Percentiles rank a stretch among this genome's conserved stretches.
Evolutionary conservation across 1,140 invertebrate species (phyloP).

Genomic region (Leucophenga varia): DNA sequence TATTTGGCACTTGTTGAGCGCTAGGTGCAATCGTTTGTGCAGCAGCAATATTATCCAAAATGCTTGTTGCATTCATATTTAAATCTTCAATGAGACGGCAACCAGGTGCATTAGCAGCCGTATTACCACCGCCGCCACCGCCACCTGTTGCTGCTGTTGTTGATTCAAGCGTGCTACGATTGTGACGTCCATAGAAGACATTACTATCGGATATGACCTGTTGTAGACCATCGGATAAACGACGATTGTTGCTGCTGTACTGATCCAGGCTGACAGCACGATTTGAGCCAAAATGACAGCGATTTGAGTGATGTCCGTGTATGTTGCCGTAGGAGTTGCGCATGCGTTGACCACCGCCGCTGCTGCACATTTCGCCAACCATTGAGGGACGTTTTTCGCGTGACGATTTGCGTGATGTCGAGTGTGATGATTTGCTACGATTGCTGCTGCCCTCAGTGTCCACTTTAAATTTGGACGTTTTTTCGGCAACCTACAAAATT

Average conservation of each 20-base stretch:
- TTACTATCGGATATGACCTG: conserved; percentile 55
- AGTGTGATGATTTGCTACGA: conserved; percentile 49
- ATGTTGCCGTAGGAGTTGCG: conserved; percentile 56
- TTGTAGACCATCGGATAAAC: conserved; percentile 50
- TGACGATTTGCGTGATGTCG: conserved; percentile 47
- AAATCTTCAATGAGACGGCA: conserved; percentile 25
- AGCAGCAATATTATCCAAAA: background rate
- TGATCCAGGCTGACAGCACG: conserved; percentile 53
- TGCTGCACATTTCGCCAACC: conserved; percentile 55
- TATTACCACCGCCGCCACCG: background rate
- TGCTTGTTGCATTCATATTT: conserved; percentile 41
- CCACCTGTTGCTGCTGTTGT: background rate
- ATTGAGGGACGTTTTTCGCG: conserved; percentile 55
- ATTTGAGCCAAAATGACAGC: conserved; percentile 53
- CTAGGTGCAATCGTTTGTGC: conserved; percentile 5
- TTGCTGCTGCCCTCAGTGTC: conserved; percentile 65
- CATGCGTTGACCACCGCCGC: conserved; percentile 47
- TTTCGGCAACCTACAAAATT: conserved; percentile 62
- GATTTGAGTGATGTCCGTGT: conserved; percentile 49
- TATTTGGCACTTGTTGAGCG: conserved; percentile 12
- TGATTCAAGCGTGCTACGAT: conserved; percentile 39
- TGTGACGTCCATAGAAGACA: conserved; percentile 50
- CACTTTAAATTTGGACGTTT: conserved; percentile 73
- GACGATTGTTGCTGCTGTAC: conserved; percentile 49
- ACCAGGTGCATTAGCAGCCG: conserved; percentile 3